Evolutionary conservation across 2,797 vertebrate genomes (phyloP).

Genomic region (Mus minutoides): DNA sequence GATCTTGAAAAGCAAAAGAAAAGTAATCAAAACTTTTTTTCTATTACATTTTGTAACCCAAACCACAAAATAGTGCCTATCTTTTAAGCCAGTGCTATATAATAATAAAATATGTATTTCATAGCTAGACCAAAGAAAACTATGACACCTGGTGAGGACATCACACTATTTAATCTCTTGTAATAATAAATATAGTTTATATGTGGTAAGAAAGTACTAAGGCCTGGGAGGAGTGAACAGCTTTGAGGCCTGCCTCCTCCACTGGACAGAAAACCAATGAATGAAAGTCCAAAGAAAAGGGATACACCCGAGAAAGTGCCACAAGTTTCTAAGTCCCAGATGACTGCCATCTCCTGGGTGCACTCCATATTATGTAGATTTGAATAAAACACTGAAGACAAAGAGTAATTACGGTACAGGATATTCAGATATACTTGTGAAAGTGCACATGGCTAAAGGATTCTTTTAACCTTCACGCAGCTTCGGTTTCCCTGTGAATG

Average conservation of each 20-base stretch:
- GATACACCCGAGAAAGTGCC: not conserved
- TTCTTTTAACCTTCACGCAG: not conserved
- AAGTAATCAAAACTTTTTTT: not conserved
- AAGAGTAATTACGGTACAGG: not conserved
- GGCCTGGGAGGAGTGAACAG: not conserved
- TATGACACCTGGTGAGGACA: not conserved
- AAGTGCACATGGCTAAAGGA: not conserved
- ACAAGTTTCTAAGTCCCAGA: not conserved
- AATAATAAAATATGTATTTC: slow-evolving; percentile 15
- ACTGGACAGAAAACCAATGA: not conserved
- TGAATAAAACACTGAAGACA: not conserved
- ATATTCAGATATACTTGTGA: not conserved
- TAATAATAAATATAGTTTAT: not conserved
- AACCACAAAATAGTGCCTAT: not conserved
- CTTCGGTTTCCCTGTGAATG: not conserved
- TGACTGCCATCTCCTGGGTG: not conserved
- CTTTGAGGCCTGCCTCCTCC: not conserved
- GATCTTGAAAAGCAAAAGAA: not conserved
- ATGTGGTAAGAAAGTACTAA: not conserved
- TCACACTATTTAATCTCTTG: not conserved
- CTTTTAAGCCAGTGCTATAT: not conserved
- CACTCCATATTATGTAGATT: not conserved
- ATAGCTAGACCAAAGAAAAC: not conserved
- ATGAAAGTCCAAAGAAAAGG: not conserved
- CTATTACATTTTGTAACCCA: not conserved